Base-by-base conservation (phyloP, 2,888 invertebrate species). In the Drosophila lacicola region DNA sequence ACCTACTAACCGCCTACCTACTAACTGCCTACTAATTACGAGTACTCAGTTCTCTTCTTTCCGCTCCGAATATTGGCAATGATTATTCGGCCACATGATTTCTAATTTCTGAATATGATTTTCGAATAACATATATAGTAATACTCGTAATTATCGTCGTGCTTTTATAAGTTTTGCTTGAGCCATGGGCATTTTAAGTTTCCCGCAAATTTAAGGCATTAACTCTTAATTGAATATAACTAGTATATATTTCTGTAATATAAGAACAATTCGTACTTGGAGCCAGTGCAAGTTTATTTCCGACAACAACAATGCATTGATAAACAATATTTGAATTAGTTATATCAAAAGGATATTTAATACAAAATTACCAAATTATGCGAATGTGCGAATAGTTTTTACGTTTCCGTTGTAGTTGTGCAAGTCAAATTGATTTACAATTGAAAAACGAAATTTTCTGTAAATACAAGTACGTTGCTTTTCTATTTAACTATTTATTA, bases 381-480 rank as follows among this genome's bases (percentile, higher is more conserved):
- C 80, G 77, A n/a, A n/a, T 77, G 74, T 70, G 57, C 65, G 56
- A 77, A 68, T 83, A 80, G 74, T 54, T 83, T 76, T 66, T 69
- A 60, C 54, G 47, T 61, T 69, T 61, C 13, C 45, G 64, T 84
- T 86, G 83, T 84, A 83, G 87, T 78, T 87, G 67, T 83, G 87
- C 83, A 83, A 86, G 79, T 81, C 50, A 67, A 71, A 50, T 66
- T 69, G 55, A 73, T 39, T 76, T 70, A 44, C 34, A 75, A 69
- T 73, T 63, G 19, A 36, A 47, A 29, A 56, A 33, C 34, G 33
- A 69, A 50, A 29, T 37, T 79, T 67, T 75, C 47, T 71, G 68
- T 82, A 82, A 64, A 78, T 78, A 82, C 55, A 39, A 57, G 34
- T 58, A 56, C 8, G 36, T 51, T 53, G 49, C 34, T 61, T 68